Conservation (phyloP, 2,113 vertebrate species). For the Scortum barcoo region DNA sequence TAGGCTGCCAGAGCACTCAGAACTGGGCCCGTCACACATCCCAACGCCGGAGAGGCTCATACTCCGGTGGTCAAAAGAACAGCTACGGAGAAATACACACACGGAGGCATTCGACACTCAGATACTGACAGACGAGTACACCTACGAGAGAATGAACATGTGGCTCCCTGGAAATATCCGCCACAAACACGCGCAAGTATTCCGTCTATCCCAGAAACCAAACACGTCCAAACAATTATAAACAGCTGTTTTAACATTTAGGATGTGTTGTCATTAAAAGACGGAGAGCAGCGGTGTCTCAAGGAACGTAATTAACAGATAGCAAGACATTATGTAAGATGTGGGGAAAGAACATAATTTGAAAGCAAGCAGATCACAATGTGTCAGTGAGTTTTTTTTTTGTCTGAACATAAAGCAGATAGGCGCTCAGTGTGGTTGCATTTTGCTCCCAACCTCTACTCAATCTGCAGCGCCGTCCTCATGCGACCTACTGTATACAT, state of each 20-base stretch:
- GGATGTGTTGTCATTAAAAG: conserved; percentile 51
- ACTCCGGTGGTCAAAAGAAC: conserved; percentile 33
- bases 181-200: conserved; percentile 24
- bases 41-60: conserved; percentile 39
- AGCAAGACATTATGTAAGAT: conserved; percentile 54
- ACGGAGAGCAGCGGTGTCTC: conserved; percentile 43
- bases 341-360: conserved; percentile 27
- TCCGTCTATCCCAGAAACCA: conserved; percentile 42
- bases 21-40: conserved; percentile 40
- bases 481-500: conserved; percentile 33
- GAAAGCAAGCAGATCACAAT: conserved; percentile 57
- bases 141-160: conserved; percentile 40
- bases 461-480: conserved; percentile 43
- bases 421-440: conserved; percentile 35
- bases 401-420: conserved; percentile 61
- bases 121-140: conserved; percentile 47
- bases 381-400: conserved; percentile 50
- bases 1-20: conserved; percentile 74
- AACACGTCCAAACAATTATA: conserved; percentile 64
- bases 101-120: not conserved
- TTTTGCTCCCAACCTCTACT: conserved; percentile 27
- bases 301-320: conserved; percentile 67
- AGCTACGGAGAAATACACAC: conserved; percentile 30
- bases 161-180: conserved; percentile 40
- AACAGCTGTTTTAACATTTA: conserved; percentile 66